phyloP scores from a whole-genome alignment of 2,888 invertebrate species.

The Oconnorella tubifera region DNA sequence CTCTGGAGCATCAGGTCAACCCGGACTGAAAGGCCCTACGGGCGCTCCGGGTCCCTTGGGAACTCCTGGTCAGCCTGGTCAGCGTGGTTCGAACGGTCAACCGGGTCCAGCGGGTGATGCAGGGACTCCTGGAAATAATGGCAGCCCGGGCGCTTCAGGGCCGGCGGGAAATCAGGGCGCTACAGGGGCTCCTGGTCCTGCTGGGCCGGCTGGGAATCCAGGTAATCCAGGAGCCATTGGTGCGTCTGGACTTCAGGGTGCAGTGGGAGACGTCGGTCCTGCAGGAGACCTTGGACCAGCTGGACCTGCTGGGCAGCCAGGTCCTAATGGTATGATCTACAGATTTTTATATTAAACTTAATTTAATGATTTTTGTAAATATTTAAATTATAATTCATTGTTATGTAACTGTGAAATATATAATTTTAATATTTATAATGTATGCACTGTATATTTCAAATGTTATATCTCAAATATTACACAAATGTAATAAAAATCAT shows the following conservation, averaged over 20 bases:
- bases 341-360: too few relatives aligned
- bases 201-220: slow-evolving; percentile 3
- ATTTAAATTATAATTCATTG: too few relatives aligned
- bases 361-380: too few relatives aligned
- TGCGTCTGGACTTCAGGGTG: slow-evolving; percentile 15
- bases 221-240: slow-evolving; percentile 19
- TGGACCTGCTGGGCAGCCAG: slow-evolving; percentile 15
- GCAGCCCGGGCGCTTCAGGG: not conserved
- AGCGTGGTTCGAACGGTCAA: slow-evolving; percentile 22
- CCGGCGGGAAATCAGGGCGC: slow-evolving; percentile 24
- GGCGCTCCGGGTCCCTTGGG: not conserved
- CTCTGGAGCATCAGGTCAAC: slow-evolving; percentile 21
- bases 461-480: too few relatives aligned
- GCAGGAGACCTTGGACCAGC: slow-evolving; percentile 17
- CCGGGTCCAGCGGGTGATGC: slow-evolving; percentile 12
- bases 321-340: not conserved
- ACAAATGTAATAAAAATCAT: too few relatives aligned
- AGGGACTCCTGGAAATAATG: not conserved
- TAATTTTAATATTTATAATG: too few relatives aligned
- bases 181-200: slow-evolving; percentile 18
- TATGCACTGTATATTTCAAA: too few relatives aligned
- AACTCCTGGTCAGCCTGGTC: not conserved
- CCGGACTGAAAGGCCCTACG: slow-evolving; percentile 8
- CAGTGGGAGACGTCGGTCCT: slow-evolving; percentile 7
- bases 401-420: too few relatives aligned